phyloP scores from a whole-genome alignment of 2,113 vertebrate genomes.

The Paradoxurus hermaphroditus region DNA sequence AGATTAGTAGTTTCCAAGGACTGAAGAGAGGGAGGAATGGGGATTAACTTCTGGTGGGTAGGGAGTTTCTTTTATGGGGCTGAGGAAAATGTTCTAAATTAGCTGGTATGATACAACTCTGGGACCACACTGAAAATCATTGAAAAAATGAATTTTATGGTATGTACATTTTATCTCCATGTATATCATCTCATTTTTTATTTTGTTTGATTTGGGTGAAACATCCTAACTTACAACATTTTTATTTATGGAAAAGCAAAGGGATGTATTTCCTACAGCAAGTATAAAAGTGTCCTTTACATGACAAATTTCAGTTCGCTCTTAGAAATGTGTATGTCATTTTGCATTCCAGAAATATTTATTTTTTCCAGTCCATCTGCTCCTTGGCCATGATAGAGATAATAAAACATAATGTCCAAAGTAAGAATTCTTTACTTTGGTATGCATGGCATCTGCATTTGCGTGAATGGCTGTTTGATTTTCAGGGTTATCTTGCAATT shows the following conservation, averaged over 20 bases:
- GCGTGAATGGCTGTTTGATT: background rate
- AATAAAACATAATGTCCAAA: background rate
- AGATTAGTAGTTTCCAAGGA: background rate
- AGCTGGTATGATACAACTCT: background rate
- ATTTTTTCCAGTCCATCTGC: slow-evolving; percentile 35
- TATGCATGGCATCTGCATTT: background rate
- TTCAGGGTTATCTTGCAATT: slow-evolving; percentile 20
- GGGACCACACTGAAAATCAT: background rate
- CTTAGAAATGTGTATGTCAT: slow-evolving; percentile 43
- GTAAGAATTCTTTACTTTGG: background rate
- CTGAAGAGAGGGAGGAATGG: background rate
- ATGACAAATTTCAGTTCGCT: slow-evolving; percentile 46
- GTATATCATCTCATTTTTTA: too few species aligned
- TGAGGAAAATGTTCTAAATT: background rate
- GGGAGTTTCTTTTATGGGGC: background rate
- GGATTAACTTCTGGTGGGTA: background rate
- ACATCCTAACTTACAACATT: slow-evolving; percentile 16
- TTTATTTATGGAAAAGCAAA: slow-evolving; percentile 57
- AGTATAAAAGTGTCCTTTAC: slow-evolving; percentile 48
- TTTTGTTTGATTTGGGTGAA: slow-evolving; percentile 42
- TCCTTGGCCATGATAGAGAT: background rate
- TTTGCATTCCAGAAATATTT: slow-evolving; percentile 59
- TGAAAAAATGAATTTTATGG: background rate
- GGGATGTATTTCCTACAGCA: slow-evolving; percentile 19
- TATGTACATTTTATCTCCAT: background rate